Conservation (phyloP, 2,888 invertebrate species). For the Orchesella flavescens region DNA sequence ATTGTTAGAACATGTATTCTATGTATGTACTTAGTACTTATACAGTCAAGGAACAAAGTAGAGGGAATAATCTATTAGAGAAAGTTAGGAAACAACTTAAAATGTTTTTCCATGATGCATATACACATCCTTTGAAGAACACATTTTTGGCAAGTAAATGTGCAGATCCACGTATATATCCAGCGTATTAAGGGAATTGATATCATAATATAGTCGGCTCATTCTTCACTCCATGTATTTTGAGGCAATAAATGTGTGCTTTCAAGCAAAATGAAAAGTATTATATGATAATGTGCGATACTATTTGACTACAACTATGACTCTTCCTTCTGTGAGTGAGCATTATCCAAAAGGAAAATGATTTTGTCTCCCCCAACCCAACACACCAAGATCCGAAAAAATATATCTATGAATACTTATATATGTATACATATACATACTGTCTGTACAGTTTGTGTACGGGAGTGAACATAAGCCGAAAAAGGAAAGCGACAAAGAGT, state of each 20-base stretch:
- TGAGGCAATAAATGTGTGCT: constrained; percentile 51
- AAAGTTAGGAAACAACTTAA: constrained; percentile 30
- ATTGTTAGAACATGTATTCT: too few species aligned
- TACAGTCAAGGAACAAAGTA: constrained; percentile 7
- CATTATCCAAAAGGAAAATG: constrained; percentile 57
- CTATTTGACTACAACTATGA: constrained; percentile 47
- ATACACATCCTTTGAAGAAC: constrained; percentile 1
- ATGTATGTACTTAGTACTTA: too few species aligned
- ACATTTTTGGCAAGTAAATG: constrained; percentile 6
- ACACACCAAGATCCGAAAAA: background rate
- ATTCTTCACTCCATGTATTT: constrained; percentile 51
- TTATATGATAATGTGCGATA: constrained; percentile 54
- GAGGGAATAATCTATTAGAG: constrained; percentile 21
- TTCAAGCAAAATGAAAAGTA: constrained; percentile 59
- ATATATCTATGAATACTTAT: background rate
- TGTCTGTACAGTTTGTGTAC: constrained; percentile 8
- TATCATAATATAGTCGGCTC: constrained; percentile 41
- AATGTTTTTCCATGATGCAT: constrained; percentile 35
- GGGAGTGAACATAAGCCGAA: constrained; percentile 12
- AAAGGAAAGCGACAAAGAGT: constrained; percentile 13
- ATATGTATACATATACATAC: background rate
- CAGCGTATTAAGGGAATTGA: background rate
- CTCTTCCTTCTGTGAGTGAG: constrained; percentile 37
- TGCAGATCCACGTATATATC: background rate
- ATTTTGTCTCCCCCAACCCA: constrained; percentile 19